Percentiles rank a stretch among this genome's conserved stretches.
These are phyloP conservation scores for Julus scandinavius DNA, from an alignment of 2,888 invertebrate genomes.

Conservation along the genomic window DNA sequence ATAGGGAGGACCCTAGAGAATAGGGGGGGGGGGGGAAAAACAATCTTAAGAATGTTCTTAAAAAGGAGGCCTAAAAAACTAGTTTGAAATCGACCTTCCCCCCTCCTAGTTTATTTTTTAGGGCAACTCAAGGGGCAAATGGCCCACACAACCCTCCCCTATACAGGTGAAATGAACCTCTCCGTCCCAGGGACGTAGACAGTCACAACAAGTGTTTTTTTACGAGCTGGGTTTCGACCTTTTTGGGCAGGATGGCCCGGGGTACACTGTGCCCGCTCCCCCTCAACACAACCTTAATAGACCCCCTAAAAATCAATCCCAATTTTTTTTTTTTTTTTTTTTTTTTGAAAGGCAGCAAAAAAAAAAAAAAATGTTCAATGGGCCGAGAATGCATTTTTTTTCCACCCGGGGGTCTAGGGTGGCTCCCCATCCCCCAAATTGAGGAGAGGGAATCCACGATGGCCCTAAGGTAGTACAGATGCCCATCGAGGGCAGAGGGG, in stretches of 20 bases:
- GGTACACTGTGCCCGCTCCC: slow-evolving; percentile 19
- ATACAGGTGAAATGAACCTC: slow-evolving; percentile 41
- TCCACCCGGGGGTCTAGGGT: slow-evolving; percentile 28
- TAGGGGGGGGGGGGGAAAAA: too few relatives aligned
- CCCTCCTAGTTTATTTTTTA: slow-evolving; percentile 24
- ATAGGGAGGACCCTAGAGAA: slow-evolving; percentile 12
- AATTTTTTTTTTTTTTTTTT: slow-evolving; percentile 14
- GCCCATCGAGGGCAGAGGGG: slow-evolving; percentile 34
- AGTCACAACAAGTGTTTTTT: slow-evolving; percentile 51
- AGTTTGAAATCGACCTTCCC: slow-evolving; percentile 9
- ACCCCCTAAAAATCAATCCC: slow-evolving; percentile 23
- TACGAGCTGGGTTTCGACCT: slow-evolving; percentile 50
- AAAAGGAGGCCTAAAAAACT: slow-evolving; percentile 2
- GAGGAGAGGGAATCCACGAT: not conserved
- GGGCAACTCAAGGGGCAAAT: slow-evolving; percentile 37
- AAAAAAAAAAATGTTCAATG: slow-evolving; percentile 11
- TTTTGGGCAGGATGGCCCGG: slow-evolving; percentile 38
- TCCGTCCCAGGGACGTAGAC: slow-evolving; percentile 48
- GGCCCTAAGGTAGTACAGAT: slow-evolving; percentile 29
- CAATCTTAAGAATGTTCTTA: not conserved
- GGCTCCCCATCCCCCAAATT: slow-evolving; percentile 25
- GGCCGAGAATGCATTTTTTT: slow-evolving; percentile 4
- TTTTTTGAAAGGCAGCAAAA: not conserved
- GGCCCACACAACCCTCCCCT: slow-evolving; percentile 49
- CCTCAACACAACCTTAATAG: slow-evolving; percentile 38